Evolutionary conservation across 2,888 invertebrate species (phyloP).

Genomic region (Octonoba sinensis): DNA sequence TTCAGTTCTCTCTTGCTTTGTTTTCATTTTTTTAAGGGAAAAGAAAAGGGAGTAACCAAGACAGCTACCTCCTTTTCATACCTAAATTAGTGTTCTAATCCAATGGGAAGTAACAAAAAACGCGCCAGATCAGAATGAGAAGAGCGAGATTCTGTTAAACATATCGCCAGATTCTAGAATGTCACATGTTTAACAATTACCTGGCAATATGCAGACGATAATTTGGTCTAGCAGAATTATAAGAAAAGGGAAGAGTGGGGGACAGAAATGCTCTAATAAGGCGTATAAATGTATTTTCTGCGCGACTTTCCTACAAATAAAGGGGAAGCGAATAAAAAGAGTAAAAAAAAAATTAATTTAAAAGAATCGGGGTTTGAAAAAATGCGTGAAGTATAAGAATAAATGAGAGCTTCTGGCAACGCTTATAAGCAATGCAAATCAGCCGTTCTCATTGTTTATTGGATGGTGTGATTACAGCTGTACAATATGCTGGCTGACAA

Average conservation of each 20-base stretch:
- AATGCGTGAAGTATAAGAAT: conserved; percentile 45
- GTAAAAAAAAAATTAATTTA: conserved; percentile 61
- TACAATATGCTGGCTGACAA: conserved; percentile 55
- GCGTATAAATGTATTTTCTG: conserved; percentile 58
- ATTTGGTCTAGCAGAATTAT: conserved; percentile 39
- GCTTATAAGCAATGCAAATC: conserved; percentile 63
- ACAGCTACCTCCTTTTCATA: conserved; percentile 18
- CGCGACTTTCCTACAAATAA: conserved; percentile 41
- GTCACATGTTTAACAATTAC: conserved; percentile 64
- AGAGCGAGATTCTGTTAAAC: conserved; percentile 34
- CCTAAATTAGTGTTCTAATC: conserved; percentile 58
- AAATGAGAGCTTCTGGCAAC: conserved; percentile 34
- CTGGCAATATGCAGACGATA: conserved; percentile 56
- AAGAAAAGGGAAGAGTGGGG: not conserved
- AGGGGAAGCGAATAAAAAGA: conserved; percentile 6
- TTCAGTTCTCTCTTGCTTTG: conserved; percentile 2
- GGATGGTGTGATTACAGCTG: conserved; percentile 63
- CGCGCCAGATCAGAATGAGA: conserved; percentile 44
- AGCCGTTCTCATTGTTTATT: conserved; percentile 62
- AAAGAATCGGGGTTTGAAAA: conserved; percentile 49
- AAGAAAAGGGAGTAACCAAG: conserved; percentile 12
- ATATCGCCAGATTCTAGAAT: conserved; percentile 48
- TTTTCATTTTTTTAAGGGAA: too few relatives aligned
- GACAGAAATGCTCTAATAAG: conserved; percentile 55
- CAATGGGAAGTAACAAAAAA: conserved; percentile 31